These are phyloP conservation scores for Cyphomyrus discorhynchus DNA, from an alignment of 2,113 vertebrate genomes.

Conservation along the genomic window DNA sequence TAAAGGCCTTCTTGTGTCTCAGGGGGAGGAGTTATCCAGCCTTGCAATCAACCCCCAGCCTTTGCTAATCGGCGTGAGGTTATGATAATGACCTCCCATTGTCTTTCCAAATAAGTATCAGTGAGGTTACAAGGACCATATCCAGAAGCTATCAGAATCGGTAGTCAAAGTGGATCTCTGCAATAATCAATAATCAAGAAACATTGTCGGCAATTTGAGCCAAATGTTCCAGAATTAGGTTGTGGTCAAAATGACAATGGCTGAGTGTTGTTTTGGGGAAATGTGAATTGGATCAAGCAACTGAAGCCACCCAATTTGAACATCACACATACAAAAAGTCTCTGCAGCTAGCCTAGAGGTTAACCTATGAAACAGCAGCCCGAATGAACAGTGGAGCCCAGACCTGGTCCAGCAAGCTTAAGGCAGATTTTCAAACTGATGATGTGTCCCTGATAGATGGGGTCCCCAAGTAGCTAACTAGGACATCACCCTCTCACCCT, in stretches of 20 bases:
- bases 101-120: background rate
- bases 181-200: background rate
- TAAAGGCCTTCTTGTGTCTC: background rate
- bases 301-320: background rate
- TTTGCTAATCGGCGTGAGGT: background rate
- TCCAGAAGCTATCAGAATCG: background rate
- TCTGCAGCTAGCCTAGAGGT: background rate
- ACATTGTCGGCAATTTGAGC: background rate
- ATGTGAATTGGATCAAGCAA: background rate
- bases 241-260: background rate
- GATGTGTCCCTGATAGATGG: background rate
- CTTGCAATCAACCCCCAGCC: background rate
- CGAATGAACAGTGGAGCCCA: background rate
- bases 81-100: background rate
- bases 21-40: background rate
- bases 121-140: too few species aligned
- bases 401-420: background rate
- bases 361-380: background rate
- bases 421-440: background rate
- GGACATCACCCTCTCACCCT: background rate
- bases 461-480: background rate
- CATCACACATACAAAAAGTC: background rate
- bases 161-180: background rate
- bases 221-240: background rate
- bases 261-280: background rate